Evolutionary conservation across 2,888 invertebrate genomes (phyloP), one percentile per base, ranked within the genome.

Genomic region (Torymus auratus): DNA sequence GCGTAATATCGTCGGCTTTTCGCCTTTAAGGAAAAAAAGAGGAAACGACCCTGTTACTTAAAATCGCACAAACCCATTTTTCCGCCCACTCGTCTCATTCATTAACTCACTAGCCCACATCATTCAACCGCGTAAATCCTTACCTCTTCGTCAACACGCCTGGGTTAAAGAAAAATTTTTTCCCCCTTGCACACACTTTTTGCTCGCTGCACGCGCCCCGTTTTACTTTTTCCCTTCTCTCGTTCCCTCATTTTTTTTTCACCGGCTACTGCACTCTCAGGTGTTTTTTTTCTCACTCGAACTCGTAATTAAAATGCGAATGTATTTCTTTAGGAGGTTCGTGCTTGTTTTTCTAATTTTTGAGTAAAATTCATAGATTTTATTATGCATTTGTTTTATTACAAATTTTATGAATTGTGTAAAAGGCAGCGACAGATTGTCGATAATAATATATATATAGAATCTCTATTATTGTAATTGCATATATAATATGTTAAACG

Each of bases 51-150:
- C 70, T 77, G 70, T 77, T 77, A 70, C 64, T 77, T 17, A 67
- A 75, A 75, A 60, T 41, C 56, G 50, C 67, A 76, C n/a, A 76
- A 67, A 72, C 65, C 67, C 70, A 76, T 80, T 76, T 80, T 75
- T 70, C 28, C 62, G 71, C 60, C 61, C 55, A 72, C 71, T 76
- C 53, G 67, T 72, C 62, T 67, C 61, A 52, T 75, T 80, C 76
- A 76, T 80, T 80, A 80, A 68, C 50, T 76, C 62, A 61, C 71
- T 80, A 60, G 71, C 76, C 68, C 61, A 76, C 65, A 72, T 80
- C 28, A 61, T 55, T 13, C 23, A 61, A 50, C 52, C 62, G 62
- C 62, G 68, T 55, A 72, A 69, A 73, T 73, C 50, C 62, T 71
- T 60, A 56, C 50, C 41, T 68, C 56, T 17, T 13, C 65, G 67